Base-by-base conservation (phyloP, 2,888 invertebrate species). In the Pycnomerus fuliginosus region DNA sequence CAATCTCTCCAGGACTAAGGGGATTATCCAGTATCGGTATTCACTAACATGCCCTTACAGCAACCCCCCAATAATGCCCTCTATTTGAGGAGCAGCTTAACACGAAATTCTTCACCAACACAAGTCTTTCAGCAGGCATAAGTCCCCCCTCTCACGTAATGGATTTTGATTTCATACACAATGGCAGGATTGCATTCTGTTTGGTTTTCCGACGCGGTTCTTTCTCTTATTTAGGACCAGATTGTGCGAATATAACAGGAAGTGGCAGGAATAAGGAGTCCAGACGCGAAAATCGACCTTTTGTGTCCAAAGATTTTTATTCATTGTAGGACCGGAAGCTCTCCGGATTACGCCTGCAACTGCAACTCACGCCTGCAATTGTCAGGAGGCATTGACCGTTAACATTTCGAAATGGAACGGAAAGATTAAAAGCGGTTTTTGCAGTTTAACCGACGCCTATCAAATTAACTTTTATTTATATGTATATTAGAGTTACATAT, bases 21-120 rank as follows among this genome's bases (percentile, higher is more conserved):
- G 61, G 64, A 68, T 70, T 69, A 70, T 70, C 69, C 66, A 58
- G 58, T 65, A 68, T 70, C 64, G 68, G 67, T 62, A 70, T 70
- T 65, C 68, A 56, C 61, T 61, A 64, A 66, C 70, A 67, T 65
- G 68, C 59, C 55, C 56, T 52, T 52, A 51, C 48, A 54, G 34
- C 51, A 43, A 37, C 43, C 45, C 43, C 44, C 36, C 45, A 55
- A 61, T 55, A 56, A 55, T 57, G 49, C 55, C 58, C 58, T 56
- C 56, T 64, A 60, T 65, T 67, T 64, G 63, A 58, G 56, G 52
- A 59, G 44, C 56, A 58, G 64, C 65, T 67, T 67, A 62, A 56
- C 58, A 57, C 52, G 56, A 57, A 62, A 61, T 61, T 61, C 58
- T 62, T 56, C 56, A 58, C 45, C 48, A 49, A 50, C 52, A 41